Conservation (phyloP, 2,888 invertebrate species). For the Acronicta psi region DNA sequence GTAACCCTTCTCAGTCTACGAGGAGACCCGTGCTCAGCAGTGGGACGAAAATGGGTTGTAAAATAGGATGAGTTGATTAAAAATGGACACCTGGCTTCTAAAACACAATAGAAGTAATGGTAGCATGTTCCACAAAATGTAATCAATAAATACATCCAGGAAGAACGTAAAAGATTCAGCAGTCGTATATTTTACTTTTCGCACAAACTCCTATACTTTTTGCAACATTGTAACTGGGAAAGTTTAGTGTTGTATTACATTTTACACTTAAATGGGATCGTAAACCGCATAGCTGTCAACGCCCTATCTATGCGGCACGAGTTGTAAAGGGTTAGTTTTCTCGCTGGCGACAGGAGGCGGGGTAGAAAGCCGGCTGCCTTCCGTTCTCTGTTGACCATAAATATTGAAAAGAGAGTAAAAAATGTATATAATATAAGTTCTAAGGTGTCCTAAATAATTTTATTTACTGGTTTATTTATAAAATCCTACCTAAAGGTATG, state of each 20-base stretch:
- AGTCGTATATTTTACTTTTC: slow-evolving; percentile 18
- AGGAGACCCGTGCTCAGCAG: too few relatives aligned
- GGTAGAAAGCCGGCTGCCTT: slow-evolving; percentile 85
- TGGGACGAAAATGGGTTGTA: too few relatives aligned
- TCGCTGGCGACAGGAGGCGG: slow-evolving; percentile 74
- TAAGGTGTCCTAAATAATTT: too few relatives aligned
- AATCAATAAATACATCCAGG: slow-evolving; percentile 18
- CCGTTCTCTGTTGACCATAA: too few relatives aligned
- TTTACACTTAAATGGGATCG: slow-evolving; percentile 55
- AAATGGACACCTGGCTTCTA: slow-evolving; percentile 13
- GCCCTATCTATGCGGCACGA: slow-evolving; percentile 52
- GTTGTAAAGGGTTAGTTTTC: slow-evolving; percentile 76
- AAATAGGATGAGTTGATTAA: slow-evolving; percentile 26
- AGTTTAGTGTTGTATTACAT: slow-evolving; percentile 52
- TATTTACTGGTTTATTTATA: too few relatives aligned
- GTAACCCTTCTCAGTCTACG: too few relatives aligned
- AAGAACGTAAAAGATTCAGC: slow-evolving; percentile 20
- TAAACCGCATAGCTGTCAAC: slow-evolving; percentile 56
- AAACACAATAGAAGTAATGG: background rate
- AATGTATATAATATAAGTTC: too few relatives aligned
- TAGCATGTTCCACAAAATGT: background rate
- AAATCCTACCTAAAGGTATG: too few relatives aligned
- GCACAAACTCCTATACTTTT: slow-evolving; percentile 28
- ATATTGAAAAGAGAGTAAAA: too few relatives aligned
- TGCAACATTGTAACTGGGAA: slow-evolving; percentile 46